Conservation (phyloP, 1,140 invertebrate species). For the Conopomorpha cramerella region DNA sequence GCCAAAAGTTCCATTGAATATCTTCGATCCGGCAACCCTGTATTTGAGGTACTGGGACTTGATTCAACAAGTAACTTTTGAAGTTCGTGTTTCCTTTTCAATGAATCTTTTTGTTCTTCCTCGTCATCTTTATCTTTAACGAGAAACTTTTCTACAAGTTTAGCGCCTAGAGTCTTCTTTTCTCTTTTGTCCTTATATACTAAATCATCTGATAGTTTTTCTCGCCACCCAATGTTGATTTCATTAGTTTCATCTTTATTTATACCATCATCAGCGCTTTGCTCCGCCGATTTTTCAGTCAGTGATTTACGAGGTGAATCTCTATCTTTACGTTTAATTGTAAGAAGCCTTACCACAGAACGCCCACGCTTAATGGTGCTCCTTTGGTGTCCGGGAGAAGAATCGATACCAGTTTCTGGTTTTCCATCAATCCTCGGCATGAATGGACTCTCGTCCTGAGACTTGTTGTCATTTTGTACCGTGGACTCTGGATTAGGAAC, state of each 20-base stretch:
- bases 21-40: constrained; percentile 40
- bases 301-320: constrained; percentile 48
- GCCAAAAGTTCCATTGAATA: constrained; percentile 57
- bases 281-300: not conserved
- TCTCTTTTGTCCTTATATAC: constrained; percentile 44
- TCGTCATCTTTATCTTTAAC: constrained; percentile 66
- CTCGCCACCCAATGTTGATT: constrained; percentile 56
- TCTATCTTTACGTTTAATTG: constrained; percentile 61
- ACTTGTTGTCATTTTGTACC: constrained; percentile 12
- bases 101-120: constrained; percentile 21
- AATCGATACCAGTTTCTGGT: constrained; percentile 42
- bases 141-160: constrained; percentile 75
- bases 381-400: constrained; percentile 30
- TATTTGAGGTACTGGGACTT: constrained; percentile 16
- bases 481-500: constrained; percentile 6
- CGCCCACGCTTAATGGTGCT: constrained; percentile 70
- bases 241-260: constrained; percentile 17
- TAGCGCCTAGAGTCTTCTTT: constrained; percentile 71
- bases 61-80: constrained; percentile 9
- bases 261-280: constrained; percentile 2
- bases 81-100: constrained; percentile 13
- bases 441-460: constrained; percentile 25
- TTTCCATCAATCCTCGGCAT: constrained; percentile 40
- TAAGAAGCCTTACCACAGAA: constrained; percentile 73
- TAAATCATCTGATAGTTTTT: constrained; percentile 64